phyloP scores from a whole-genome alignment of 2,888 invertebrate genomes.

The Perizoma flavofasciatum region DNA sequence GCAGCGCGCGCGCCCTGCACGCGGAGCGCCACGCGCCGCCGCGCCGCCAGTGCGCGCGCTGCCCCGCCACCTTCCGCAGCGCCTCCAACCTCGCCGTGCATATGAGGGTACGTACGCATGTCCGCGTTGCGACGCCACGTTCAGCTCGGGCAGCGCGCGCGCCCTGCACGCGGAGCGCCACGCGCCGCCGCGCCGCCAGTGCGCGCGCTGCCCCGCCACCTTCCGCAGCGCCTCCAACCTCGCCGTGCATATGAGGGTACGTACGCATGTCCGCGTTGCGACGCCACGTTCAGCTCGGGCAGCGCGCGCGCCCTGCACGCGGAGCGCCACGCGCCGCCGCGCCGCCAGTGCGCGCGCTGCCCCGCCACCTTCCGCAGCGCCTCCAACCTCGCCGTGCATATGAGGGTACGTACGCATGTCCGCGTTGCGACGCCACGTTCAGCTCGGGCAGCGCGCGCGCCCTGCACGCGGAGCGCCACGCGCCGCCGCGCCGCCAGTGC shows the following conservation, averaged over 20 bases:
- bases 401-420: neutral
- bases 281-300: neutral
- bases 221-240: slow-evolving; percentile 4
- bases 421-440: neutral
- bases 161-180: neutral
- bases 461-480: neutral
- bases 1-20: neutral
- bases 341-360: neutral
- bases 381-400: slow-evolving; percentile 4
- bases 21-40: slow-evolving; percentile 2
- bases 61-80: neutral
- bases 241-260: neutral
- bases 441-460: neutral
- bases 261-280: neutral
- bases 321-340: slow-evolving; percentile 2
- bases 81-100: slow-evolving; percentile 4
- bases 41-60: neutral
- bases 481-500: slow-evolving; percentile 5
- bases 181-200: slow-evolving; percentile 2
- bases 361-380: neutral
- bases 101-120: neutral
- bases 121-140: neutral
- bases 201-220: neutral
- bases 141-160: neutral
- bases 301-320: neutral